Conservation (phyloP, 2,888 invertebrate genomes). For the Anodontia alba region DNA sequence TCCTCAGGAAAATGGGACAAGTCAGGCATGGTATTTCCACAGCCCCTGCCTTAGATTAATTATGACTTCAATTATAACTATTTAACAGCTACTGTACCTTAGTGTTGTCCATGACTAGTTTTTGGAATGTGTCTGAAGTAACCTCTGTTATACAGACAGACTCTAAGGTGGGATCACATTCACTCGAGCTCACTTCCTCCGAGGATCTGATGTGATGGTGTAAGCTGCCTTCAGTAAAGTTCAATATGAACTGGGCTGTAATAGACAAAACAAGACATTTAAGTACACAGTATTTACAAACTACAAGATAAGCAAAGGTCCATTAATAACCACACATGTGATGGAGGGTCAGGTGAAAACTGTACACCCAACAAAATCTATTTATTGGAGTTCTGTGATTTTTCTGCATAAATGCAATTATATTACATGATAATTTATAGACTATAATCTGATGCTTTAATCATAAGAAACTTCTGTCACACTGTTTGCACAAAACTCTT, state of each 20-base stretch:
- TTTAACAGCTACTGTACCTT: too few relatives aligned
- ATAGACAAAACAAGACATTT: slow-evolving; percentile 39
- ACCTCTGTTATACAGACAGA: slow-evolving; percentile 88
- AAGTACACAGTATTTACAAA: neutral
- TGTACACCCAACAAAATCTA: too few relatives aligned
- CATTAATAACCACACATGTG: neutral
- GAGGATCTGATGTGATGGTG: slow-evolving; percentile 84
- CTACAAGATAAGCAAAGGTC: neutral
- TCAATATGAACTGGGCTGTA: slow-evolving; percentile 85
- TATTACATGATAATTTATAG: too few relatives aligned
- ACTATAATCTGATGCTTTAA: too few relatives aligned
- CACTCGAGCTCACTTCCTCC: slow-evolving; percentile 62
- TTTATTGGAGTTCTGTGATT: too few relatives aligned
- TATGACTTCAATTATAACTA: neutral
- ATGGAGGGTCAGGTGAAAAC: too few relatives aligned
- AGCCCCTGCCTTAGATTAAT: neutral
- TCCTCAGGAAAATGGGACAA: too few relatives aligned
- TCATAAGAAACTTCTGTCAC: too few relatives aligned
- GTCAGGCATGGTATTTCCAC: too few relatives aligned
- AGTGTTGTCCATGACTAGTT: slow-evolving; percentile 59
- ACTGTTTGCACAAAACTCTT: too few relatives aligned
- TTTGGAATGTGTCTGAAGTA: slow-evolving; percentile 88
- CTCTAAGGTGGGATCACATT: slow-evolving; percentile 45
- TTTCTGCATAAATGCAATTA: too few relatives aligned
- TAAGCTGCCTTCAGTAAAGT: slow-evolving; percentile 86